These are phyloP conservation scores for Chloropsis hardwickii DNA, from an alignment of 2,113 vertebrate genomes.

Conservation along the genomic window DNA sequence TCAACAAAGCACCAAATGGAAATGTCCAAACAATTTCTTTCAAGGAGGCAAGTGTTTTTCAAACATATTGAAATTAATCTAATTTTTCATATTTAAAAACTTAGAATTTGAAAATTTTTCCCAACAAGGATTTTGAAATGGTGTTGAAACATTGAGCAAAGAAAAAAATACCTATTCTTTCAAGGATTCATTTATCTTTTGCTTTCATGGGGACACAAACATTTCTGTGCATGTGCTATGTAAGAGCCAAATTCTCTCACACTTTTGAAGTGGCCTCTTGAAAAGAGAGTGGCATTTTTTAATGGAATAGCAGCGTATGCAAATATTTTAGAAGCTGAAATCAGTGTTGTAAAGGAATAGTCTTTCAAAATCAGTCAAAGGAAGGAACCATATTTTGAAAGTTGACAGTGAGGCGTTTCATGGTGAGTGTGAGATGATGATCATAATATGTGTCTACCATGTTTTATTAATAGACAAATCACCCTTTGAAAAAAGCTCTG, in stretches of 20 bases:
- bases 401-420: background rate
- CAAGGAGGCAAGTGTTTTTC: background rate
- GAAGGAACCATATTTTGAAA: background rate
- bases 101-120: background rate
- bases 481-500: background rate
- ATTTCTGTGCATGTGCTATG: background rate
- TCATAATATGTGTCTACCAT: background rate
- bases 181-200: background rate
- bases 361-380: background rate
- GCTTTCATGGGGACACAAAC: background rate
- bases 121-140: background rate
- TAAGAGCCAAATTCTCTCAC: background rate
- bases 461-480: background rate
- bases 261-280: background rate
- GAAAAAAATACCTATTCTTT: background rate
- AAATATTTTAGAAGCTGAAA: background rate
- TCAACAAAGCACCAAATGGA: background rate
- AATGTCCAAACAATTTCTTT: background rate
- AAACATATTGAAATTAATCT: background rate
- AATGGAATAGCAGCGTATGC: background rate
- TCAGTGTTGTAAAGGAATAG: background rate
- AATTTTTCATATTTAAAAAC: background rate
- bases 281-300: background rate
- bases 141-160: background rate
- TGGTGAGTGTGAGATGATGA: background rate